Evolutionary conservation across 2,888 invertebrate species (phyloP).

Genomic region (Epirrhoe tristata): DNA sequence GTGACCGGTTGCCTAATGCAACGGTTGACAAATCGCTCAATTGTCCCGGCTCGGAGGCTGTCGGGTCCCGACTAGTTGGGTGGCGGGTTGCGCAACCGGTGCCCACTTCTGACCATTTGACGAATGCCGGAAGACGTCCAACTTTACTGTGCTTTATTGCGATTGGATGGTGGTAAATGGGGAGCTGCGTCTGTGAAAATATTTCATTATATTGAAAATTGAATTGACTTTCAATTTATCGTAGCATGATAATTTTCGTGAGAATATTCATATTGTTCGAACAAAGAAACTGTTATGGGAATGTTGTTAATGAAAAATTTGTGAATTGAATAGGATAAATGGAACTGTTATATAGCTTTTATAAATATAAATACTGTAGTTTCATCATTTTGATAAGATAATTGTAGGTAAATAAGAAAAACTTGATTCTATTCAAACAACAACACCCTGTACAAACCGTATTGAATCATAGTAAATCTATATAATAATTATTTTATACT

Average conservation of each 20-base stretch:
- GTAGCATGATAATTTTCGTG: conserved; percentile 43
- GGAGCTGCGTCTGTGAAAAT: conserved; percentile 58
- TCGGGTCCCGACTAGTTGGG: conserved; percentile 69
- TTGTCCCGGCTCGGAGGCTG: conserved; percentile 72
- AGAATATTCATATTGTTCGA: conserved; percentile 27
- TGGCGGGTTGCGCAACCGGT: conserved; percentile 72
- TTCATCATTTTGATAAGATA: neutral
- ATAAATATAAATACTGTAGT: neutral
- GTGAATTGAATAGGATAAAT: neutral
- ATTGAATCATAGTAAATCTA: too few species aligned
- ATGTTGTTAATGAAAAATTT: neutral
- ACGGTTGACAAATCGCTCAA: conserved; percentile 84
- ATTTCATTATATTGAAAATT: conserved; percentile 54
- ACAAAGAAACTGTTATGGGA: conserved; percentile 6
- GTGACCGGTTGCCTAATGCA: conserved; percentile 76
- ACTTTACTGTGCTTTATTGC: conserved; percentile 77
- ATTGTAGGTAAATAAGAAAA: neutral
- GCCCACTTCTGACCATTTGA: conserved; percentile 65
- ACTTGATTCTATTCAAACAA: too few species aligned
- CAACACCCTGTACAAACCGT: too few species aligned
- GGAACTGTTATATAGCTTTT: neutral
- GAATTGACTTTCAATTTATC: conserved; percentile 52
- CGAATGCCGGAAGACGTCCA: conserved; percentile 79
- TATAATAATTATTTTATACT: too few species aligned
- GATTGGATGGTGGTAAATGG: conserved; percentile 70